A percentile compares a stretch with the other conserved stretches of the same genome.
Evolutionary conservation across 2,113 vertebrate genomes (phyloP).

Genomic region (Nettapus auritus): DNA sequence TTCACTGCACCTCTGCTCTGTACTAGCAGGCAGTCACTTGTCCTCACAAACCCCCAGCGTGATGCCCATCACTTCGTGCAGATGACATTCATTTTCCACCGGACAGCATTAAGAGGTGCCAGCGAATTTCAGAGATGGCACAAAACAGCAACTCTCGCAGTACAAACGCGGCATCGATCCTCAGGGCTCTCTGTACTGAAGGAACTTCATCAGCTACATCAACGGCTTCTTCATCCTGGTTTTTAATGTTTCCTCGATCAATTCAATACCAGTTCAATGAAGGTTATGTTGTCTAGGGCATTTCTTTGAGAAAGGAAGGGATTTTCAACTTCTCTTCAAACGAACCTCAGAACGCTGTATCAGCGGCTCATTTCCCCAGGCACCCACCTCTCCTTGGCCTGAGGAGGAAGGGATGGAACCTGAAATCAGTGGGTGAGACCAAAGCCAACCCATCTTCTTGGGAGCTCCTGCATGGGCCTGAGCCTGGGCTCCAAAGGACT

Average conservation of each 20-base stretch:
- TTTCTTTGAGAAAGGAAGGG: not conserved
- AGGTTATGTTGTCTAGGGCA: not conserved
- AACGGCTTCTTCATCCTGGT: not conserved
- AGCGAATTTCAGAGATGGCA: not conserved
- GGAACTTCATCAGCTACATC: not conserved
- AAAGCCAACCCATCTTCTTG: not conserved
- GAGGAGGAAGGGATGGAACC: not conserved
- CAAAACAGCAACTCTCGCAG: not conserved
- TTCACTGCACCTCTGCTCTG: not conserved
- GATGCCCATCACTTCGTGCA: fast-evolving
- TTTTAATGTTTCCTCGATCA: not conserved
- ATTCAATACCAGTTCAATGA: fast-evolving
- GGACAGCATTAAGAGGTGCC: not conserved
- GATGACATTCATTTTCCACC: not conserved
- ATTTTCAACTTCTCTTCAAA: not conserved
- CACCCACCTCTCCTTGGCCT: too few relatives aligned
- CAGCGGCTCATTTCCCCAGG: not conserved
- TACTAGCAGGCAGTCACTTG: not conserved
- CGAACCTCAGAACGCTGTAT: fast-evolving
- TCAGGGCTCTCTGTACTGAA: not conserved
- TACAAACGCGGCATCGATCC: not conserved
- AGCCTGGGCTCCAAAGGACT: not conserved
- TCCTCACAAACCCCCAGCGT: fast-evolving
- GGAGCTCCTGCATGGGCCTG: not conserved
- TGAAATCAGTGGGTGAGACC: fast-evolving